A percentile compares a stretch with the other conserved stretches of the same genome.
Conservation (phyloP, 2,113 vertebrate species). For the Diadophis punctatus region DNA sequence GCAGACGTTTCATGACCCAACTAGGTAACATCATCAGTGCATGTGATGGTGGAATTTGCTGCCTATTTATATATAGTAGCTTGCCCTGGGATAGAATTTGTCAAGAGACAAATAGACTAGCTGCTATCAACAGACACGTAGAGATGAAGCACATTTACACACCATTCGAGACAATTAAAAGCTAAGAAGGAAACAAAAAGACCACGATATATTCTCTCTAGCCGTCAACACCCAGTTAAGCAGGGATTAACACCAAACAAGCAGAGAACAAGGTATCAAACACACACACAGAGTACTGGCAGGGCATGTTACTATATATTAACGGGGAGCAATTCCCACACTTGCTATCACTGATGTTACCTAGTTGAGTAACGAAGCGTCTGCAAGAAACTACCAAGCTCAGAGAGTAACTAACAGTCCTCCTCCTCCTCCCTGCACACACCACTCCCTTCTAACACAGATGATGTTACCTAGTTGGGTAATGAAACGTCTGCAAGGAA, state of each 20-base stretch:
- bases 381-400: no score
- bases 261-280: background rate
- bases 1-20: no score
- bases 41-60: background rate
- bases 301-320: background rate
- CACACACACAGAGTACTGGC: background rate
- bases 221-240: background rate
- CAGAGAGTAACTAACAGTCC: no score
- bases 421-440: no score
- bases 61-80: no score
- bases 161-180: background rate
- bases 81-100: no score
- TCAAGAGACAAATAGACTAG: no score
- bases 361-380: no score
- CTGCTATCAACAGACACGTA: background rate
- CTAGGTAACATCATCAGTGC: no score
- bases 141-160: background rate
- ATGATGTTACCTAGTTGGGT: background rate
- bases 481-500: background rate
- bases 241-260: background rate
- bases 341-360: no score
- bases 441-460: no score
- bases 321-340: no score
- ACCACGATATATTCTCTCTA: background rate
- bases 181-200: background rate